Conservation (phyloP, 1,140 invertebrate species). For the Trichoplusia ni region DNA sequence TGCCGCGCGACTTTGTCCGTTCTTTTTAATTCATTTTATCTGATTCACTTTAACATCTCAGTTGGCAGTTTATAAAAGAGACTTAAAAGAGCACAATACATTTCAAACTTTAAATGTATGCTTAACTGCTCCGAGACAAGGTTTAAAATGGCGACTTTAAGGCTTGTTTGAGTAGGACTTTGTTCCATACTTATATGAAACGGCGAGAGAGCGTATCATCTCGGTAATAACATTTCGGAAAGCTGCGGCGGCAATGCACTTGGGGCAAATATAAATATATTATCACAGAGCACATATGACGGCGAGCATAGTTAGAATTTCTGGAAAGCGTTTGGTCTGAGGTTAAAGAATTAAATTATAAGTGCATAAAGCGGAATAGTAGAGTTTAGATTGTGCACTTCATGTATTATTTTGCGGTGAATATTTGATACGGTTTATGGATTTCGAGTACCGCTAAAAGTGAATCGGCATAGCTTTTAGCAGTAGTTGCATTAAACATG, state of each 20-base stretch:
- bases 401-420: not conserved
- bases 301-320: too few relatives aligned
- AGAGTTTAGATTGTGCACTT: too few relatives aligned
- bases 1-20: too few relatives aligned
- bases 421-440: not conserved
- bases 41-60: too few relatives aligned
- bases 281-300: constrained; percentile 2
- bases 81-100: constrained; percentile 4
- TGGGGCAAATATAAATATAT: too few relatives aligned
- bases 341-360: too few relatives aligned
- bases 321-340: too few relatives aligned
- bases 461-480: too few relatives aligned
- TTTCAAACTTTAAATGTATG: not conserved
- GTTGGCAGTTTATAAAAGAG: too few relatives aligned
- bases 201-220: not conserved
- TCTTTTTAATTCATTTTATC: too few relatives aligned
- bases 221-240: constrained; percentile 13
- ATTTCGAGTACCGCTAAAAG: not conserved
- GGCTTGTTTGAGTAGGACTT: not conserved
- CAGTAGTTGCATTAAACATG: too few relatives aligned
- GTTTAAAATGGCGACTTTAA: not conserved
- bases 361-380: too few relatives aligned
- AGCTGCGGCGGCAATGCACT: constrained; percentile 1
- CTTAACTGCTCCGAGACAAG: not conserved
- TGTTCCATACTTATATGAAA: constrained; percentile 12